Base-by-base conservation (phyloP, 2,797 vertebrate species). In the Vultur gryphus region DNA sequence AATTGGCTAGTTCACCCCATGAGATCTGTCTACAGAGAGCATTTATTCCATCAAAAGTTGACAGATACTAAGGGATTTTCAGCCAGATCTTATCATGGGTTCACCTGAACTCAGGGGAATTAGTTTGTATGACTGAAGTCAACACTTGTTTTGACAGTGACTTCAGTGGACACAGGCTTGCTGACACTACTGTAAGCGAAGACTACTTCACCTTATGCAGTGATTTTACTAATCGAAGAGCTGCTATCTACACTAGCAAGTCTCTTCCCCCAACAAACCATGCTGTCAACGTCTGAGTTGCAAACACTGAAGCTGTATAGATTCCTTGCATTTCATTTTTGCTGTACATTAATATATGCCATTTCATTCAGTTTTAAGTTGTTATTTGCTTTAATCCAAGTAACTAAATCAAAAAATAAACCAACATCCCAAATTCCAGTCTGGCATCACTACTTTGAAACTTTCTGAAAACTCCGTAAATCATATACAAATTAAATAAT, bases 381-480 rank as follows among this genome's bases (percentile, higher is more conserved):
- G 44, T 11, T 28, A 57, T 16, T 84, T 84, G 23, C 35, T 86
- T 78, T 76, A 69, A 52, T 31, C 15, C 21, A 46, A 37, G 17
- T 51, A 90, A 75, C 18, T 66, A 73, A 87, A 94, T 20, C 24
- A 59, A 91, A 62, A 18, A 54, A 31, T 12, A 73, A 79, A 46
- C 7, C 23, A 43, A n/a, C 7, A 41, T 21, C 14, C 20, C 5
- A 5, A 82, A 76, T 65, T 67, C 49, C 37, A 41, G 25, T 21
- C 44, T 21, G 28, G 21, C 20, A 77, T 20, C 37, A 8, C 28
- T 46, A 69, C 49, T 70, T 66, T 25, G 37, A 90, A 96, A 90
- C 65, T 95, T 94, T 70, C 49, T 52, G 28, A 75, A 69, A 94
- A 96, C 66, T 90, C 84, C 43, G 33, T 28, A 70, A 54, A 77